Conservation (phyloP, 2,888 invertebrate species). For the Agrenia bidenticulata region DNA sequence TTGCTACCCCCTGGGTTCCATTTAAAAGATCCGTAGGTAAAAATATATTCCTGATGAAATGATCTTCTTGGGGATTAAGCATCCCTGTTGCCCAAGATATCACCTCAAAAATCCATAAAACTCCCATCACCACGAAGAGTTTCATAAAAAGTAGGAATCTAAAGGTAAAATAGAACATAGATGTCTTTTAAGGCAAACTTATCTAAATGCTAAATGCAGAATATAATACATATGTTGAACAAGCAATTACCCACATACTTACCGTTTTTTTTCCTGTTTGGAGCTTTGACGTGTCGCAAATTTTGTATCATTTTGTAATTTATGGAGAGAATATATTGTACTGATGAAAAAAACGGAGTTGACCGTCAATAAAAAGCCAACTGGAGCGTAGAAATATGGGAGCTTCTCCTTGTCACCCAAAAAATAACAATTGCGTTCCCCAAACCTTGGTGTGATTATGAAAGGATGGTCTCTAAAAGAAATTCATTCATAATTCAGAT, state of each 20-base stretch:
- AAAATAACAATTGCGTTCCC: slow-evolving; percentile 79
- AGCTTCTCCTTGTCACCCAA: slow-evolving; percentile 78
- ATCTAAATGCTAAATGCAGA: no score
- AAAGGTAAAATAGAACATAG: neutral
- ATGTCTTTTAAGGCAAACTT: neutral
- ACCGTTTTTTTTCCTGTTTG: slow-evolving; percentile 53
- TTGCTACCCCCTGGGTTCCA: slow-evolving; percentile 82
- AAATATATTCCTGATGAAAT: slow-evolving; percentile 62
- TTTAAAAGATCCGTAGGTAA: slow-evolving; percentile 81
- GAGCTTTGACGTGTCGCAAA: slow-evolving; percentile 52
- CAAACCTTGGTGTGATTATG: slow-evolving; percentile 72
- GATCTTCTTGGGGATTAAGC: slow-evolving; percentile 59
- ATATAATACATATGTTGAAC: no score
- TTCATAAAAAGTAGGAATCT: slow-evolving; percentile 68
- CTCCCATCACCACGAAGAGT: slow-evolving; percentile 78
- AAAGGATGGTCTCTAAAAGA: slow-evolving; percentile 64
- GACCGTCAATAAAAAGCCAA: slow-evolving; percentile 73
- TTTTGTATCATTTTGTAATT: slow-evolving; percentile 64
- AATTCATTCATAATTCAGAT: neutral
- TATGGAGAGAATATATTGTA: slow-evolving; percentile 68
- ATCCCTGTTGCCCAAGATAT: slow-evolving; percentile 81
- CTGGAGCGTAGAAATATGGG: slow-evolving; percentile 81
- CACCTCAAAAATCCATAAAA: slow-evolving; percentile 76
- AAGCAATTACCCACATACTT: neutral
- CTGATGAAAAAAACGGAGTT: slow-evolving; percentile 76